These are phyloP conservation scores for Xylocampa areola DNA, from an alignment of 2,888 invertebrate genomes.

Conservation along the genomic window DNA sequence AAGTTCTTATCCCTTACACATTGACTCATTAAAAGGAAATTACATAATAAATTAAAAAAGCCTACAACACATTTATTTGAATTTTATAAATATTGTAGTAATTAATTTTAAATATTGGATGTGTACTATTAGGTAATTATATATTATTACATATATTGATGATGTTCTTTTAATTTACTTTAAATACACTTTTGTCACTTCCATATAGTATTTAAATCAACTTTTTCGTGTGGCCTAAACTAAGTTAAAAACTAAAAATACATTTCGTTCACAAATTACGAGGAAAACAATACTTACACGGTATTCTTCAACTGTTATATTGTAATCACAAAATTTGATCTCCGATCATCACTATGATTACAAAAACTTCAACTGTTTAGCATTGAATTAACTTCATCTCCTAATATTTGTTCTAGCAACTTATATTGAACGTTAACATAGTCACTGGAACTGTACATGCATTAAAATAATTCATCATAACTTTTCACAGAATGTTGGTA, in stretches of 20 bases:
- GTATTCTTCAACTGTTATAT: constrained; percentile 48
- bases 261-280: constrained; percentile 18
- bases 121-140: too few relatives aligned
- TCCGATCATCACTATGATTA: constrained; percentile 64
- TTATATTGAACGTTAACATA: constrained; percentile 59
- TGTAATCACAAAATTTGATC: constrained; percentile 59
- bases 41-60: too few relatives aligned
- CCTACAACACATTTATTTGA: too few relatives aligned
- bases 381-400: constrained; percentile 58
- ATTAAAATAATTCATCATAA: constrained; percentile 71
- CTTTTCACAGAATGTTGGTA: constrained; percentile 59
- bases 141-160: too few relatives aligned
- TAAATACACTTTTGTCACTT: too few relatives aligned
- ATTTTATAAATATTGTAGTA: too few relatives aligned
- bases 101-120: too few relatives aligned
- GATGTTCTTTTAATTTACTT: too few relatives aligned
- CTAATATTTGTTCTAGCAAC: constrained; percentile 57
- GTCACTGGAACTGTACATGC: constrained; percentile 59
- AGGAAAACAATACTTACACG: constrained; percentile 57
- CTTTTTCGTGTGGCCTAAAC: too few relatives aligned
- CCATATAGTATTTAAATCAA: too few relatives aligned
- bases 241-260: constrained; percentile 19
- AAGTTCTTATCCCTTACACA: too few relatives aligned
- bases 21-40: too few relatives aligned
- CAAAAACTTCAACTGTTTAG: constrained; percentile 55